These are phyloP conservation scores for Aplysina aerophoba DNA, from an alignment of 37 sponge, comb jelly and placozoan genomes.

Conservation along the genomic window DNA sequence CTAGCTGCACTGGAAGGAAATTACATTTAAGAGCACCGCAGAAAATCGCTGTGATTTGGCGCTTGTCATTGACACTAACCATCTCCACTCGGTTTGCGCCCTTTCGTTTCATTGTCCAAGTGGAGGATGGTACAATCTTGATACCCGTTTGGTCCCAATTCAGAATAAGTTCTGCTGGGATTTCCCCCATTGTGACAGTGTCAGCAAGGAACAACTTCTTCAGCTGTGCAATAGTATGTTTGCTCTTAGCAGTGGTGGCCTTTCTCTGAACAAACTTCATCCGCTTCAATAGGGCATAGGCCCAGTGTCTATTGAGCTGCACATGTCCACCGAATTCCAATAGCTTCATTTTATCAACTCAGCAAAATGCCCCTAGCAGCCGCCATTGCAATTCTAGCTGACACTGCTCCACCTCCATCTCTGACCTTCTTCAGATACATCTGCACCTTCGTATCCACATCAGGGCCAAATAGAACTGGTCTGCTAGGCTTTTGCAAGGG, in stretches of 20 bases:
- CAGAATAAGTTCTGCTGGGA: constrained; percentile 31
- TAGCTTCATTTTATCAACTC: constrained; percentile 15
- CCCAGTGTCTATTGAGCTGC: constrained; percentile 49
- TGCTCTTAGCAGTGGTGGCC: constrained; percentile 51
- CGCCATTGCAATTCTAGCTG: constrained; percentile 51
- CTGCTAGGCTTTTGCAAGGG: constrained; percentile 33
- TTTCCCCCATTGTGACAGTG: constrained; percentile 13
- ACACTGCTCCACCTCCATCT: constrained; percentile 49
- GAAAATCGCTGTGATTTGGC: constrained; percentile 34
- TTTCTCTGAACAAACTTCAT: constrained; percentile 63
- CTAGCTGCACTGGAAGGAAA: constrained; percentile 42
- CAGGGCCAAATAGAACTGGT: constrained; percentile 25
- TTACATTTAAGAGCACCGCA: constrained; percentile 32
- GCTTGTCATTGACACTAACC: constrained; percentile 30
- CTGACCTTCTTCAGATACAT: constrained; percentile 47
- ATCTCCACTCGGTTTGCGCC: constrained; percentile 43
- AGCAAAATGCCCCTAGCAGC: constrained; percentile 52
- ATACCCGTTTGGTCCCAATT: constrained; percentile 51
- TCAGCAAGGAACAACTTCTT: constrained; percentile 25
- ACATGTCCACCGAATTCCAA: constrained; percentile 56
- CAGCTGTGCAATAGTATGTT: background rate
- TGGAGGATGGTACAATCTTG: constrained; percentile 15
- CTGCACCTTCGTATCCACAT: constrained; percentile 24
- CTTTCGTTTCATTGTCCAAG: constrained; percentile 31
- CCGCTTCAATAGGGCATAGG: constrained; percentile 22